These are phyloP conservation scores for Eira barbara DNA, from an alignment of 2,113 vertebrate species.

Conservation along the genomic window DNA sequence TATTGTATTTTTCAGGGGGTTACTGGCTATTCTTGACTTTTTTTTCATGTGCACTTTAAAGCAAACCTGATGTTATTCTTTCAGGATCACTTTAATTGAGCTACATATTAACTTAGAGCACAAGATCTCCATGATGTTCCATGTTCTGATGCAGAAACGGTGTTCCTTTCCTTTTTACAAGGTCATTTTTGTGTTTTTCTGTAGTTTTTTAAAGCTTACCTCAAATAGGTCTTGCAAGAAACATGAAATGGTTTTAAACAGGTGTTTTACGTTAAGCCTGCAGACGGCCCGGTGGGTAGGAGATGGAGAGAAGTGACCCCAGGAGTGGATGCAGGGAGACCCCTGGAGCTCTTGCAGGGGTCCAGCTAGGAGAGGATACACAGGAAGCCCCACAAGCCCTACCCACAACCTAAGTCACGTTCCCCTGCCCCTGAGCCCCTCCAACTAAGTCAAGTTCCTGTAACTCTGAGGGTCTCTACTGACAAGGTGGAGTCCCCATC, in stretches of 20 bases:
- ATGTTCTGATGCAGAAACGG: neutral
- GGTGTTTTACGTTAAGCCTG: neutral
- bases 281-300: neutral
- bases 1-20: neutral
- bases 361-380: neutral
- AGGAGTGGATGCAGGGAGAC: neutral
- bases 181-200: neutral
- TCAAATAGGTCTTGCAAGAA: neutral
- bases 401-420: accelerated
- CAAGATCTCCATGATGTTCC: neutral
- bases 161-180: neutral
- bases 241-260: neutral
- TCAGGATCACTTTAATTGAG: neutral
- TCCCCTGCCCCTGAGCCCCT: neutral
- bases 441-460: neutral
- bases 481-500: neutral
- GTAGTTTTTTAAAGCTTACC: neutral
- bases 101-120: neutral
- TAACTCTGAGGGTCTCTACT: neutral
- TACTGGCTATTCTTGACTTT: neutral
- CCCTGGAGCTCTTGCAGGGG: neutral
- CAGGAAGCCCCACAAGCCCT: neutral
- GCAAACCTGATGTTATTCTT: neutral
- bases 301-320: neutral
- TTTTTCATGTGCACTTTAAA: neutral